Evolutionary conservation across 2,797 vertebrate genomes (phyloP).

Genomic region (Pangasius djambal): DNA sequence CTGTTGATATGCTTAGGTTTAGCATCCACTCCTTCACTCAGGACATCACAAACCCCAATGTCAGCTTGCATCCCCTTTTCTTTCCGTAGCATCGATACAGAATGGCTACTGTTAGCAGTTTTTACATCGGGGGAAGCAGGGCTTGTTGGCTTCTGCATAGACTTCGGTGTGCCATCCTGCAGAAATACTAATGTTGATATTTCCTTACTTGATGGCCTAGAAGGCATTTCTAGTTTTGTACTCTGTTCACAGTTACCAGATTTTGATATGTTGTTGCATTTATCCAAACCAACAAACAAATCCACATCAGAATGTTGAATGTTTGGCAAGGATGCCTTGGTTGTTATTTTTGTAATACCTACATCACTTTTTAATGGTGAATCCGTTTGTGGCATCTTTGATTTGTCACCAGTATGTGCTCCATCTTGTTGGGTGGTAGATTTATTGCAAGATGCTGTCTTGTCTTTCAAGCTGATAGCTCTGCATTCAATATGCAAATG

Average conservation of each 20-base stretch:
- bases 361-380: conserved; percentile 46
- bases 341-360: conserved; percentile 48
- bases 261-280: not conserved
- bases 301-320: conserved; percentile 25
- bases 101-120: conserved; percentile 65
- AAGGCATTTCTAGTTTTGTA: conserved; percentile 66
- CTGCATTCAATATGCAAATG: conserved; percentile 80
- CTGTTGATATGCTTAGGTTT: conserved; percentile 76
- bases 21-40: conserved; percentile 52
- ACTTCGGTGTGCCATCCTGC: conserved; percentile 67
- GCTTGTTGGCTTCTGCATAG: conserved; percentile 46
- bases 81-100: conserved; percentile 80
- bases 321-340: conserved; percentile 31
- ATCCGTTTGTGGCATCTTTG: conserved; percentile 35
- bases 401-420: conserved; percentile 45
- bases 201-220: conserved; percentile 74
- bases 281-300: conserved; percentile 11
- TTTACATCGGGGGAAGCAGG: conserved; percentile 58
- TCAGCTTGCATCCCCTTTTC: conserved; percentile 84
- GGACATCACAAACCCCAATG: conserved; percentile 73
- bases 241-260: conserved; percentile 13
- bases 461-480: conserved; percentile 77
- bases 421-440: conserved; percentile 16
- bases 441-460: conserved; percentile 57
- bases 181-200: conserved; percentile 76